phyloP scores from a whole-genome alignment of 2,888 invertebrate genomes.

The Onthophagus sagittarius region DNA sequence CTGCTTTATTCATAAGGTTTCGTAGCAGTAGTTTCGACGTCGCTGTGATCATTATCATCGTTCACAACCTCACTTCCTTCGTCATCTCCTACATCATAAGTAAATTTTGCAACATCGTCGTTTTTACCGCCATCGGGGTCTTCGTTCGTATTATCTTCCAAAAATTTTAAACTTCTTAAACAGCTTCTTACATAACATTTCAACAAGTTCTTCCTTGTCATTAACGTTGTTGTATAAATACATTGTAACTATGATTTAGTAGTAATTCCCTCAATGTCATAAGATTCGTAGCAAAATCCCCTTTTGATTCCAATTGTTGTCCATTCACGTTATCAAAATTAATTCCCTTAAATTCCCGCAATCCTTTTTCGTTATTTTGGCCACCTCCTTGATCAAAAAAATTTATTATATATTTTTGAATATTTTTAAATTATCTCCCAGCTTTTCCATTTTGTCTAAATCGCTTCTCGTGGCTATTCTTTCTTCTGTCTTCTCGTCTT shows the following conservation, averaged over 20 bases:
- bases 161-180: no score
- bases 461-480: no score
- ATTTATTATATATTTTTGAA: background rate
- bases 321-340: slow-evolving; percentile 3
- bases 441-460: no score
- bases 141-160: no score
- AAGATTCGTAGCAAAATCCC: background rate
- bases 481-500: no score
- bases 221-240: background rate
- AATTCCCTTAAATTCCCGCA: slow-evolving; percentile 15
- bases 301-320: no score
- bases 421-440: background rate
- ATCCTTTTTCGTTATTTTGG: background rate
- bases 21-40: background rate
- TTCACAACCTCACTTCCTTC: background rate
- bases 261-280: background rate
- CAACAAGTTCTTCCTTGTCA: background rate
- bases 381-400: background rate
- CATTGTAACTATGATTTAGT: background rate
- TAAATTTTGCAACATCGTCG: background rate
- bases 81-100: background rate
- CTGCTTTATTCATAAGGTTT: background rate
- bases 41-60: background rate
- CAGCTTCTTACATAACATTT: background rate
- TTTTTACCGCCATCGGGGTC: no score